phyloP scores from a whole-genome alignment of 2,888 invertebrate species.

The Brenthis daphne region DNA sequence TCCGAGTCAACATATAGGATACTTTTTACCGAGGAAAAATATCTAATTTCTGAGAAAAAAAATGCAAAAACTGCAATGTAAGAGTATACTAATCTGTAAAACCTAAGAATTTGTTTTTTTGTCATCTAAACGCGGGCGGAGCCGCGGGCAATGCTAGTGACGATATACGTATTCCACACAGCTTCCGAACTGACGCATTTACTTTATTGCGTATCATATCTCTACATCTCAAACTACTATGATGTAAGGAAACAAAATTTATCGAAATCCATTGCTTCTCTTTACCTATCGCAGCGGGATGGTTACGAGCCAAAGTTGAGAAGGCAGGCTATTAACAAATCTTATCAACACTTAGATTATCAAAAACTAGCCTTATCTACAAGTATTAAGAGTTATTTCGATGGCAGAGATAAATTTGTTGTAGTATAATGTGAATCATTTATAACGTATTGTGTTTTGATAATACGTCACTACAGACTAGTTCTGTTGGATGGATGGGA shows the following conservation, averaged over 20 bases:
- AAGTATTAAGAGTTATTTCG: constrained; percentile 30
- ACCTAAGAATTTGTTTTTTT: too few species aligned
- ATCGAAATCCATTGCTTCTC: constrained; percentile 61
- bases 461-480: constrained; percentile 71
- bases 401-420: constrained; percentile 40
- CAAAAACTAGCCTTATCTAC: constrained; percentile 18
- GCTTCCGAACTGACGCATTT: neutral
- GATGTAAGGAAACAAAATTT: constrained; percentile 58
- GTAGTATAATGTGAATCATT: constrained; percentile 67
- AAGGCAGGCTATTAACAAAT: constrained; percentile 52
- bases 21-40: too few species aligned
- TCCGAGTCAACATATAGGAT: too few species aligned
- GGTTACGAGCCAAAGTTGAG: constrained; percentile 65
- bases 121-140: too few species aligned
- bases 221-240: constrained; percentile 49
- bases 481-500: constrained; percentile 65
- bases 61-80: too few species aligned
- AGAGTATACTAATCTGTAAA: too few species aligned
- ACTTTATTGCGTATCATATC: constrained; percentile 45
- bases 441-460: constrained; percentile 81
- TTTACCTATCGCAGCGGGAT: constrained; percentile 69
- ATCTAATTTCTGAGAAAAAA: too few species aligned
- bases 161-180: neutral
- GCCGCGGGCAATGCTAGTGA: too few species aligned
- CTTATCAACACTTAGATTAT: constrained; percentile 29